Base-by-base conservation (phyloP, 1,140 invertebrate species). In the Matsumurasca onukii region DNA sequence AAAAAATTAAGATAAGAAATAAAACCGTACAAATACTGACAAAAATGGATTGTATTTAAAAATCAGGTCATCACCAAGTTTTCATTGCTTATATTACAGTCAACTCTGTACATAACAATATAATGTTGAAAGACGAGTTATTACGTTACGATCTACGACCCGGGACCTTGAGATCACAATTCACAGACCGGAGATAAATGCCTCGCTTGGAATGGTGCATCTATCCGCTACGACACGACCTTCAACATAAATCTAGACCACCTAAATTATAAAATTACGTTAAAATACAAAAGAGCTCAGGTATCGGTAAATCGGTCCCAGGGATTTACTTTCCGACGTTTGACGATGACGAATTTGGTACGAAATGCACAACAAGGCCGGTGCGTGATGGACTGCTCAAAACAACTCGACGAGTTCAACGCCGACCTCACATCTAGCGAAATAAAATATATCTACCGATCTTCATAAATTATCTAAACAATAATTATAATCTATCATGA, bases 11-110 rank as follows among this genome's bases (percentile, higher is more conserved):
- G 13, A 34, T 29, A 25, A 67, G n/a, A 22, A 64, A 67, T 29
- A 31, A 66, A 66, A 66, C 13, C 31, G n/a, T 48, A 27, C 31
- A 48, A 61, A 63, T 68, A 63, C 67, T 68, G 67, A 68, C 67
- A 68, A 68, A 68, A 68, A 59, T 61, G 67, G 31, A 62, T 68
- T 68, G 67, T 68, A 68, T 68, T 68, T 68, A 68, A 68, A 66
- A 68, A 68, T 68, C 67, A 68, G 67, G 67, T 68, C 59, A 68
- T 68, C 67, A 63, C 67, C 67, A 68, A 63, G 3, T 61, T 68
- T 63, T 45, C 62, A 65, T 65, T 65, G 62, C 62, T 65, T 65
- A 65, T n/a, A 30, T 31, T 65, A 65, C 62, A 65, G 31, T 48
- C 62, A 45, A 45, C 24, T 65, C 62, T 65, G 62, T 65, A 65